Evolutionary conservation across 2,113 vertebrate species (phyloP).

Genomic region (Callospermophilus lateralis): DNA sequence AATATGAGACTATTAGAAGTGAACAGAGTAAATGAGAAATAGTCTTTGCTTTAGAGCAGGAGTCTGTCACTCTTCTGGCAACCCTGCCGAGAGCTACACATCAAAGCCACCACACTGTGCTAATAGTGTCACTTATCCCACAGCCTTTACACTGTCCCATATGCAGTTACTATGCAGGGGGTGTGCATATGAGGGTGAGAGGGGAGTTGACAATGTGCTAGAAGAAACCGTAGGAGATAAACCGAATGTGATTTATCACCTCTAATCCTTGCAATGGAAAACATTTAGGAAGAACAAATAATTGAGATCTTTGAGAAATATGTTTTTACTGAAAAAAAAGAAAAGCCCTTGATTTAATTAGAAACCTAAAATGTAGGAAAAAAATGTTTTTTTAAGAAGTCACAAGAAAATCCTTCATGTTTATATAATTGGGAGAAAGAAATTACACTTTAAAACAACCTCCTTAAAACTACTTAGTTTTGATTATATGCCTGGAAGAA

Average conservation of each 20-base stretch:
- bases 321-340: slow-evolving; percentile 36
- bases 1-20: slow-evolving; percentile 78
- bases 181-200: slow-evolving; percentile 67
- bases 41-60: slow-evolving; percentile 80
- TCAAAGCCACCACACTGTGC: slow-evolving; percentile 84
- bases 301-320: slow-evolving; percentile 74
- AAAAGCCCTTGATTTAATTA: slow-evolving; percentile 67
- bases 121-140: slow-evolving; percentile 83
- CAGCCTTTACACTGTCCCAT: slow-evolving; percentile 80
- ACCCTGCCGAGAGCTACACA: slow-evolving; percentile 77
- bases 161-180: slow-evolving; percentile 66
- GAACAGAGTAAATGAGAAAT: slow-evolving; percentile 79
- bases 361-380: slow-evolving; percentile 65
- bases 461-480: slow-evolving; percentile 51
- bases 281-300: slow-evolving; percentile 73
- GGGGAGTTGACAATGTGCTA: slow-evolving; percentile 76
- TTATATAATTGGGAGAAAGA: slow-evolving; percentile 60
- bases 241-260: slow-evolving; percentile 81
- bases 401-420: slow-evolving; percentile 60
- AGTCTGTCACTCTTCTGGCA: slow-evolving; percentile 85
- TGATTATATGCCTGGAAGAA: slow-evolving; percentile 57
- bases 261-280: slow-evolving; percentile 76
- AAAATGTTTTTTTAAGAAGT: slow-evolving; percentile 61
- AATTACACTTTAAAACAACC: slow-evolving; percentile 46
- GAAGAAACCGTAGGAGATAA: slow-evolving; percentile 81